A percentile compares a stretch with the other conserved stretches of the same genome.
Evolutionary conservation across 2,113 vertebrate species (phyloP).

Genomic region (Dicentrarchus labrax): DNA sequence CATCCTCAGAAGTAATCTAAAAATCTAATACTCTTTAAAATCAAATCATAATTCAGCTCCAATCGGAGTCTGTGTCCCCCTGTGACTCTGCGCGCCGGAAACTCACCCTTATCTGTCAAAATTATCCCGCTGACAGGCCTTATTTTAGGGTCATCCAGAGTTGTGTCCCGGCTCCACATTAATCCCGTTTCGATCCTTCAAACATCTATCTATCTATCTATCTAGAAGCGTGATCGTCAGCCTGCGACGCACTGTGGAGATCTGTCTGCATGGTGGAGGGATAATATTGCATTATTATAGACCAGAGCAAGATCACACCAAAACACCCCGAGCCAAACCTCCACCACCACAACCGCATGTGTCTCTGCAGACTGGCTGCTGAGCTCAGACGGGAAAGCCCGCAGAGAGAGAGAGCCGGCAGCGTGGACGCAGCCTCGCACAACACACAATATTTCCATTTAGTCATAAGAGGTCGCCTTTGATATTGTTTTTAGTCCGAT

Average conservation of each 20-base stretch:
- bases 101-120: neutral
- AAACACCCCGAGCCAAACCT: constrained; percentile 35
- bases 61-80: too few relatives aligned
- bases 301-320: constrained; percentile 34
- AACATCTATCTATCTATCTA: neutral
- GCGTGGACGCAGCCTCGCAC: neutral
- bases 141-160: too few relatives aligned
- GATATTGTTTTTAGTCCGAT: neutral
- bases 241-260: too few relatives aligned
- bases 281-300: constrained; percentile 27
- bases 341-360: constrained; percentile 69
- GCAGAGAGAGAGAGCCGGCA: neutral
- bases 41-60: neutral
- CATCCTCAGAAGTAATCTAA: neutral
- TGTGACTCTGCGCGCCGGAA: neutral
- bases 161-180: neutral
- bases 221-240: neutral
- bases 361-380: constrained; percentile 53
- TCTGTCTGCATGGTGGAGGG: neutral
- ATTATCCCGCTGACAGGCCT: neutral
- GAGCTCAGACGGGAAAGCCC: constrained; percentile 78
- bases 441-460: constrained; percentile 27
- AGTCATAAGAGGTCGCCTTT: constrained; percentile 32
- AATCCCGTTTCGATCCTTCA: neutral
- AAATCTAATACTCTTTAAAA: neutral